Evolutionary conservation across 2,888 invertebrate species (phyloP).

Genomic region (Glaucopsyche alexis): DNA sequence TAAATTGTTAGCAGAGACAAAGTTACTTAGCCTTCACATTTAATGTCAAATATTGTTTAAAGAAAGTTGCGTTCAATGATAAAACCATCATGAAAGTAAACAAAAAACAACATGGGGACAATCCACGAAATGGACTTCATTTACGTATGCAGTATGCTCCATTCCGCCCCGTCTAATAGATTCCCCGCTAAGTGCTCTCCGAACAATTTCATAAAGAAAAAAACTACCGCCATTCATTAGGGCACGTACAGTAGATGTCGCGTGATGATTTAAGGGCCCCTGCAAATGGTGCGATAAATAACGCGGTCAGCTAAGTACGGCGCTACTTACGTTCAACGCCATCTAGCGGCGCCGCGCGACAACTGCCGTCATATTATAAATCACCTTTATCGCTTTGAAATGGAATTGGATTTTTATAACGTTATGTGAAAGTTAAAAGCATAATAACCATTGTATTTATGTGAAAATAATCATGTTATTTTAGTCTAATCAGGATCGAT

Average conservation of each 20-base stretch:
- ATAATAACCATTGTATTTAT: not conserved
- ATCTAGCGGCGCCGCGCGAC: constrained; percentile 57
- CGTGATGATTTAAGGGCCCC: constrained; percentile 77
- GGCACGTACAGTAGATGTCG: constrained; percentile 68
- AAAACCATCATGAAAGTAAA: not conserved
- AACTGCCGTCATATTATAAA: constrained; percentile 46
- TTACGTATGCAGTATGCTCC: constrained; percentile 40
- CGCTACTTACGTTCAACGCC: constrained; percentile 65
- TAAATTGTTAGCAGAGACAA: no score
- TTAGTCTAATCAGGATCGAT: constrained; percentile 38
- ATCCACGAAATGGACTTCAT: constrained; percentile 14
- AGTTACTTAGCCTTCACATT: no score
- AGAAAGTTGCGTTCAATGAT: not conserved
- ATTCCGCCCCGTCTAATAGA: constrained; percentile 65
- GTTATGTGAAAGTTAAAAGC: not conserved
- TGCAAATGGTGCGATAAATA: constrained; percentile 79
- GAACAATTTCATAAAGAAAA: constrained; percentile 72
- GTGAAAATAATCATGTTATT: not conserved
- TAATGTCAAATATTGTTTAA: no score
- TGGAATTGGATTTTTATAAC: not conserved
- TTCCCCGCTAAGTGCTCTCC: constrained; percentile 71
- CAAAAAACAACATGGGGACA: constrained; percentile 5
- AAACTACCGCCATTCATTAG: constrained; percentile 76
- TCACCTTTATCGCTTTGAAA: constrained; percentile 42
- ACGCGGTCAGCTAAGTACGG: constrained; percentile 70